A percentile compares a stretch with the other conserved stretches of the same genome.
These are phyloP conservation scores for Meandrina meandrites DNA, from an alignment of 92 coral and sea anemone species.

Conservation along the genomic window DNA sequence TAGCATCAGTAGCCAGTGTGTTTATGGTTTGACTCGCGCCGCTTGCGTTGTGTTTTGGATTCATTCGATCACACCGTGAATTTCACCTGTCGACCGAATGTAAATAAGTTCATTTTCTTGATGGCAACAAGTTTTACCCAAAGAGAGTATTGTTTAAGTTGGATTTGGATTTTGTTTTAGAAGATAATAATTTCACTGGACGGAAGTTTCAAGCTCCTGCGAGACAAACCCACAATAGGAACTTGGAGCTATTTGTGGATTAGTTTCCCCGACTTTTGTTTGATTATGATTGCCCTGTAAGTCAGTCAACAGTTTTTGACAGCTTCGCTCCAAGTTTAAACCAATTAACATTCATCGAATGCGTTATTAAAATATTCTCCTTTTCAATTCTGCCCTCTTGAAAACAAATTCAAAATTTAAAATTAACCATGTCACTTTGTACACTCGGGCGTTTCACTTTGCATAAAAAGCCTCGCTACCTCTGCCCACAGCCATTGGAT, in stretches of 20 bases:
- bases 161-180: slow-evolving; percentile 1
- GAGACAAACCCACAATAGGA: slow-evolving; percentile 4
- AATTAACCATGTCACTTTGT: not conserved
- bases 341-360: slow-evolving; percentile 7
- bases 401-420: slow-evolving; percentile 24
- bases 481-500: not conserved
- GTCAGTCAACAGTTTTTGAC: slow-evolving; percentile 29
- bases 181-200: not conserved
- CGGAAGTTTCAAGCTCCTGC: slow-evolving; percentile 10
- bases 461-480: not conserved
- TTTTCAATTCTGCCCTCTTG: slow-evolving; percentile 15
- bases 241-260: not conserved
- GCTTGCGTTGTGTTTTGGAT: not conserved
- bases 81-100: slow-evolving; percentile 22
- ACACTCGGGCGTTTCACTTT: not conserved
- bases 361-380: slow-evolving; percentile 20
- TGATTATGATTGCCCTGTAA: not conserved
- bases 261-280: not conserved
- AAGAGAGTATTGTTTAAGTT: slow-evolving; percentile 23
- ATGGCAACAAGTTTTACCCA: not conserved
- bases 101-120: slow-evolving; percentile 23
- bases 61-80: not conserved
- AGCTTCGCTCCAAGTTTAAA: slow-evolving; percentile 3
- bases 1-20: not conserved
- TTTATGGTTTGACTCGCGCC: not conserved